Evolutionary conservation across 1,140 invertebrate genomes (phyloP).

Genomic region (Drosophila truncata): DNA sequence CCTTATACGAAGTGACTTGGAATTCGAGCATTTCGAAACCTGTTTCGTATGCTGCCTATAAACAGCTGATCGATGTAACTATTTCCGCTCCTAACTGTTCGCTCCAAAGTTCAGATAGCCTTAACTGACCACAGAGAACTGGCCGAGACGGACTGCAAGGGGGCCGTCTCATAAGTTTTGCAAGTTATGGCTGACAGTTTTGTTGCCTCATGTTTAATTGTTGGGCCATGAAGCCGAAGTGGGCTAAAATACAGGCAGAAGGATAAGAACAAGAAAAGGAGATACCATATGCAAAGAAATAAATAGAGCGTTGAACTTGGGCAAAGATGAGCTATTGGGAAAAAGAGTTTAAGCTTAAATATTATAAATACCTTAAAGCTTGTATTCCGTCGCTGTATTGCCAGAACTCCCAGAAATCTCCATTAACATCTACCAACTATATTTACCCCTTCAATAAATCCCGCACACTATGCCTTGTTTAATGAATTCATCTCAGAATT

Average conservation of each 20-base stretch:
- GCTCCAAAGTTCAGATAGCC: not conserved
- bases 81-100: constrained; percentile 26
- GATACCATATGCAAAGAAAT: not conserved
- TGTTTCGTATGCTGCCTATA: constrained; percentile 31
- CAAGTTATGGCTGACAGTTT: constrained; percentile 24
- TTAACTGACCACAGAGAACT: not conserved
- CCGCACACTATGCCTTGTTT: not conserved
- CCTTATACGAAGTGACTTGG: not conserved
- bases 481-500: constrained; percentile 1
- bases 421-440: not conserved
- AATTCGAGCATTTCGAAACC: constrained; percentile 26
- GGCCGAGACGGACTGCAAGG: not conserved
- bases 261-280: not conserved
- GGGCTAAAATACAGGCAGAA: not conserved
- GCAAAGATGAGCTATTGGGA: not conserved
- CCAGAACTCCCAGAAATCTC: not conserved
- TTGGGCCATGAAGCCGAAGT: constrained; percentile 19
- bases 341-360: not conserved
- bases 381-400: too few relatives aligned
- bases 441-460: not conserved
- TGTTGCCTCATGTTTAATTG: constrained; percentile 30
- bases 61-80: constrained; percentile 51
- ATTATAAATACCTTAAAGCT: too few relatives aligned
- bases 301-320: constrained; percentile 5
- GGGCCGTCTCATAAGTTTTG: constrained; percentile 27